A percentile compares a stretch with the other conserved stretches of the same genome.
Conservation (phyloP, 2,888 invertebrate genomes). For the Eupithecia subumbrata region DNA sequence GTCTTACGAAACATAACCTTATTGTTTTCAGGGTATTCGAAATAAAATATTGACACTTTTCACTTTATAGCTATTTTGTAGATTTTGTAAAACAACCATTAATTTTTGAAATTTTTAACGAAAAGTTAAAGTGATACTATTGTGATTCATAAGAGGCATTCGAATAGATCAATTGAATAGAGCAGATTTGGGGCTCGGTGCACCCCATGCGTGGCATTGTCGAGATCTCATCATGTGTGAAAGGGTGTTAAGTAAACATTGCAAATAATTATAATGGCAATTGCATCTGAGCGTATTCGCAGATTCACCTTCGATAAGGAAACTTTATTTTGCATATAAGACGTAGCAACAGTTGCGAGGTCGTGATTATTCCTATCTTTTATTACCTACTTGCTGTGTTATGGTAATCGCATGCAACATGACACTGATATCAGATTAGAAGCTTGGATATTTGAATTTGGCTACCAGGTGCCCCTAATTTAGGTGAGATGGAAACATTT, state of each 20-base stretch:
- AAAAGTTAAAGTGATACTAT: conserved; percentile 47
- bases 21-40: neutral
- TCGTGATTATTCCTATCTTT: conserved; percentile 71
- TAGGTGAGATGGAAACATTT: neutral
- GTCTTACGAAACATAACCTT: neutral
- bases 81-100: neutral
- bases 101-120: conserved; percentile 16
- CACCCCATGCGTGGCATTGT: conserved; percentile 69
- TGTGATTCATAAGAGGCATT: conserved; percentile 61
- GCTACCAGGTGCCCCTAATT: conserved; percentile 47
- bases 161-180: conserved; percentile 59
- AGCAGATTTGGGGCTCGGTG: conserved; percentile 51
- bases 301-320: conserved; percentile 75
- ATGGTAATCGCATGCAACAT: conserved; percentile 78
- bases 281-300: conserved; percentile 69
- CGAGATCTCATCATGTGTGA: conserved; percentile 80
- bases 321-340: conserved; percentile 78
- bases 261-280: conserved; percentile 83
- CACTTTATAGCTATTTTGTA: neutral
- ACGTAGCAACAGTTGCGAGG: conserved; percentile 65
- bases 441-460: conserved; percentile 63
- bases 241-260: conserved; percentile 85
- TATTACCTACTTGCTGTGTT: conserved; percentile 69
- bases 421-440: conserved; percentile 82
- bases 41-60: neutral